Evolutionary conservation across 2,113 vertebrate species (phyloP).

Genomic region (Pungitius pungitius): DNA sequence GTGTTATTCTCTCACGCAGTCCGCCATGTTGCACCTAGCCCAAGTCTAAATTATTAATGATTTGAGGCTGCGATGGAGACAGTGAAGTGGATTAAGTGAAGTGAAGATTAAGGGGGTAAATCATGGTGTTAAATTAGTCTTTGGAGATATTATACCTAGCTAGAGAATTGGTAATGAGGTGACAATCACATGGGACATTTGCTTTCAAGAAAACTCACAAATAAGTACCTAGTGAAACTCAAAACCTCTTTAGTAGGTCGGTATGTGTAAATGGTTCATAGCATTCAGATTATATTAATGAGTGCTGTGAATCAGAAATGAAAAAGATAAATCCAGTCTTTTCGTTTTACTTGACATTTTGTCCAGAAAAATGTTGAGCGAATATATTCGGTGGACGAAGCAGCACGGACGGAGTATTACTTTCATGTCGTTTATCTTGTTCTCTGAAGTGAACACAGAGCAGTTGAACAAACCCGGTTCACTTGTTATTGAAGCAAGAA

Average conservation of each 20-base stretch:
- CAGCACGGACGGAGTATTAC: neutral
- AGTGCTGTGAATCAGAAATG: neutral
- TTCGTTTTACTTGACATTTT: neutral
- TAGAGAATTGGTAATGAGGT: neutral
- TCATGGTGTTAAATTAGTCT: neutral
- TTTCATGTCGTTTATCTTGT: neutral
- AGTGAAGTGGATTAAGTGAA: too few species aligned
- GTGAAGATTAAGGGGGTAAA: too few species aligned
- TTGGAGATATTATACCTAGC: neutral
- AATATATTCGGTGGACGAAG: neutral
- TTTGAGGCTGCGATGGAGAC: too few species aligned
- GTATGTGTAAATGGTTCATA: neutral
- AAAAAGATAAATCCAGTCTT: neutral
- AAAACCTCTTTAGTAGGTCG: neutral
- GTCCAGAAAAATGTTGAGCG: neutral
- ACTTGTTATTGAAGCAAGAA: neutral
- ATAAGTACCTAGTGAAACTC: neutral
- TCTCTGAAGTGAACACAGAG: conserved; percentile 3
- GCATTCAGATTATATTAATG: neutral
- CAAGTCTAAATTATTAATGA: too few species aligned
- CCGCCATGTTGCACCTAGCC: neutral
- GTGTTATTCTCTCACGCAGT: neutral
- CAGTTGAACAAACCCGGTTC: neutral
- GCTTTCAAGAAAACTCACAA: neutral
- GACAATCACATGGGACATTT: neutral